Evolutionary conservation across 2,888 invertebrate genomes (phyloP), one percentile per base, ranked within the genome.

Genomic region (Pollenia amentaria): DNA sequence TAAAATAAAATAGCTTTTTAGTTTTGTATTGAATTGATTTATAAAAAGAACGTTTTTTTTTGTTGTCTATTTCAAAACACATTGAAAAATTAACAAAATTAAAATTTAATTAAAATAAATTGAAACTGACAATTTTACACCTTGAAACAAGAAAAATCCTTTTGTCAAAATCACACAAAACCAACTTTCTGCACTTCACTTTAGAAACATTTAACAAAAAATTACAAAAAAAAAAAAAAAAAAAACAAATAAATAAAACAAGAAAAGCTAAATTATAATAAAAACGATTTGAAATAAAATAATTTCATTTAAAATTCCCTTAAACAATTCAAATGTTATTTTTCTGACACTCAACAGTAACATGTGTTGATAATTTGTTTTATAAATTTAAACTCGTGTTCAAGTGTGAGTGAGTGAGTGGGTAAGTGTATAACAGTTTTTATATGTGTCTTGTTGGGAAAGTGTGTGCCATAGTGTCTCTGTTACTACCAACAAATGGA

Each of bases 301-400:
- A 65, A 29, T 62, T 81, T 75, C 69, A 64, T 82, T 75, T 75
- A 60, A 67, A 69, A 69, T 73, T 84, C 84, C 38, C 46, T 62
- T 73, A 46, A 79, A 62, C 73, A 72, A 64, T 46, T 60, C 11
- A 77, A 76, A 78, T 80, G 51, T 72, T 72, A 77, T 84, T 80
- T 72, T 77, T 77, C 62, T 76, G 76, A 77, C 77, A 84, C 76
- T 80, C 76, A 80, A 77, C 69, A 69, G 69, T 73, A 76, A 82
- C 70, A 84, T 76, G 70, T 87, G 84, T 84, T 77, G 79, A 80
- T 87, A 87, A 87, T 80, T 83, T 87, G 80, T 84, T 87, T 87
- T 75, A 55, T 14, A 79, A 18, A 65, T 65, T 46, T 40, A 65
- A 80, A 57, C n/a, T 21, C 29, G 21, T 55, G 40, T 21, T 18